Base-by-base conservation (phyloP, 1,140 invertebrate species). In the Heliothis virescens region DNA sequence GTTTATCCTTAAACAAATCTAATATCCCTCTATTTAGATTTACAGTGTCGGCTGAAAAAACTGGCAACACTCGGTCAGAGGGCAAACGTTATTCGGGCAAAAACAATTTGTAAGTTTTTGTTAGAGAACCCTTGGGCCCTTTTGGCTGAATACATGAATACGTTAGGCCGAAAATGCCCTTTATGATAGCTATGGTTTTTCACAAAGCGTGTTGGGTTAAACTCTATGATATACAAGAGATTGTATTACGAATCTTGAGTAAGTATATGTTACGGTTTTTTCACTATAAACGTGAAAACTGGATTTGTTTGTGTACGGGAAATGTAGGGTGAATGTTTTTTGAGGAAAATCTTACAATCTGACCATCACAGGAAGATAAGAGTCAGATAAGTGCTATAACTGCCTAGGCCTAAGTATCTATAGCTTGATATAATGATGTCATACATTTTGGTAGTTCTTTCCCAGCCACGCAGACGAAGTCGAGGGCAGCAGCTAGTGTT, bases 101-200 rank as follows among this genome's bases (percentile, higher is more conserved):
- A 89, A 87, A 87, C 85, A 84, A 87, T 86, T 87, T 85, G 85
- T 81, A 83, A 87, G 83, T 86, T 87, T 86, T 86, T 89, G 85
- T 78, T 69, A 79, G 69, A 34, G 48, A 73, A 62, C 78, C 79
- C 74, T 76, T 53, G 78, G 81, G 74, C 84, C 74, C 81, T 83
- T 84, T 80, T 71, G 83, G 63, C 50, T 74, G 85, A 83, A 89
- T 86, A 81, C 83, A 86, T 89, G 84, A 89, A 89, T 87, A 87
- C 82, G 76, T 83, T 81, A 84, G 65, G 60, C 65, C 60, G 59
- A 73, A 78, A 81, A 69, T 60, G 48, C 57, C 80, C 75, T 78
- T 81, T 78, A 81, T 77, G 65, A 78, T 81, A 81, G 65, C 74
- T 69, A 76, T 75, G 79, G 72, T 71, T 80, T 76, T 79, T 79